Conservation (phyloP, 1,140 invertebrate species). For the Drosophila ogumai region DNA sequence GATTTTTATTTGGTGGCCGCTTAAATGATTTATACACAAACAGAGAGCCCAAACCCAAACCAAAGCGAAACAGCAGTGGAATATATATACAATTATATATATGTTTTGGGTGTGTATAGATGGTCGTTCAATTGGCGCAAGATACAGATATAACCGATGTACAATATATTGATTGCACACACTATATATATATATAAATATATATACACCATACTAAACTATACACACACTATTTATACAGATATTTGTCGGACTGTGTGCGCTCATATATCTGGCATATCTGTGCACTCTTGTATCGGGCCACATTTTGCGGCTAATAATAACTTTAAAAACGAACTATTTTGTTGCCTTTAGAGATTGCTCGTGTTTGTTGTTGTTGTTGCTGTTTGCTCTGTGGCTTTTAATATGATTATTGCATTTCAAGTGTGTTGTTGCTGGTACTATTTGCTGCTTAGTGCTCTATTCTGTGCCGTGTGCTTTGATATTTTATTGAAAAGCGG, state of each 20-base stretch:
- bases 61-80: constrained; percentile 32
- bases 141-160: constrained; percentile 65
- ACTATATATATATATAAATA: constrained; percentile 16
- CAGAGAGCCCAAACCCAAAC: constrained; percentile 21
- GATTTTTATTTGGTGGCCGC: constrained; percentile 80
- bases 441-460: constrained; percentile 14
- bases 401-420: constrained; percentile 84
- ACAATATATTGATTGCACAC: constrained; percentile 72
- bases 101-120: constrained; percentile 28
- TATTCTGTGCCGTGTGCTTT: constrained; percentile 37
- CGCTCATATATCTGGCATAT: constrained; percentile 43
- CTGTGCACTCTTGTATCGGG: constrained; percentile 58
- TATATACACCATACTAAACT: constrained; percentile 36
- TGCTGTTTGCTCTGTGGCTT: constrained; percentile 60
- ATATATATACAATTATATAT: constrained; percentile 11
- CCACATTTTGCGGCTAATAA: constrained; percentile 82
- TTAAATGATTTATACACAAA: constrained; percentile 81
- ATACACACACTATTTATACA: constrained; percentile 40
- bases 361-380: constrained; percentile 33
- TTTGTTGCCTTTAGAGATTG: constrained; percentile 79
- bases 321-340: constrained; percentile 84
- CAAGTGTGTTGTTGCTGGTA: constrained; percentile 52
- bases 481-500: constrained; percentile 46
- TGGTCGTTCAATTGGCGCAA: constrained; percentile 72
- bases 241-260: constrained; percentile 14